Evolutionary conservation across 2,113 vertebrate species (phyloP), one percentile per base, ranked within the genome.

Genomic region (Datnioides undecimradiatus): DNA sequence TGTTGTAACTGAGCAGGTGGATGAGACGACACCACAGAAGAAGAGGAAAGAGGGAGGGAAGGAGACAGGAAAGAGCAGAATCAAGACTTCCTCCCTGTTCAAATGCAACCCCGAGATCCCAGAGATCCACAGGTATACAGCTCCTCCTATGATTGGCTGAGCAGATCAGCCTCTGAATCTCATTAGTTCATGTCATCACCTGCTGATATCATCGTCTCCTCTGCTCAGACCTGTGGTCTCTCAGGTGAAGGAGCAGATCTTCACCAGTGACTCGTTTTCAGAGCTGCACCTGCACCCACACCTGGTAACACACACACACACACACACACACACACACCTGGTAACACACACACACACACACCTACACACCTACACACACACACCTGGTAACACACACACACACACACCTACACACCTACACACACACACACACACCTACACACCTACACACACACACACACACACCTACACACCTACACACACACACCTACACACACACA

Each of bases 261-360:
- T 99, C 84, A 96, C 97, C 36, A 94, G 93, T 0, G 95, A 96
- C 48, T 94, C 93, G 0, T 99, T 99, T 52, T 90, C 93, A 23
- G 95, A 96, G 14, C 86, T 98, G 59, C 83, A 90, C 38, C 95
- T 99, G 2, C 98, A 99, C 79, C 96, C 97, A 0, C 97, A 98
- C 58, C 89, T 99, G 88, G 98, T 98, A 86, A 95, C 94, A 79
- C 19, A 10, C 57, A 13, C 49, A 31, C 58, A 34, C 82, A 46
- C 74, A 40, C 51, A 60, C 29, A 43, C 62, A 45, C 59, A 17
- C 19, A 19, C 40, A 29, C 48, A n/a, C n/a, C n/a, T n/a, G n/a
- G n/a, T n/a, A n/a, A n/a, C n/a, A n/a, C n/a, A n/a, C n/a, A n/a
- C n/a, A n/a, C n/a, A n/a, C n/a, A n/a, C n/a, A n/a, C n/a, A n/a